These are phyloP conservation scores for Nematopogon swammerdamellus DNA, from an alignment of 2,888 invertebrate species.

Conservation along the genomic window DNA sequence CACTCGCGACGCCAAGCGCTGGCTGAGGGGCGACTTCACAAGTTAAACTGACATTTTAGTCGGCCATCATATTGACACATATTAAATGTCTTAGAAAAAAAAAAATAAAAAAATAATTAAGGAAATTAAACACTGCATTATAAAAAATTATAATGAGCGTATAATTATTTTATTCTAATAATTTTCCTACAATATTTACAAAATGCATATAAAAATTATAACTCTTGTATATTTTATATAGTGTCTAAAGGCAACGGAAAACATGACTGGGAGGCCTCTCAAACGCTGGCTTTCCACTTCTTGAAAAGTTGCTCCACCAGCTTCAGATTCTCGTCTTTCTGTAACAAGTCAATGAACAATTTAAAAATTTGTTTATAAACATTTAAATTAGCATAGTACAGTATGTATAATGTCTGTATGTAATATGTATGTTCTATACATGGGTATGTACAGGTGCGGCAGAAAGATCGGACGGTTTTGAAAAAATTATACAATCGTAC, in stretches of 20 bases:
- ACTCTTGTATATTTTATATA: no score
- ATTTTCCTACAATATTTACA: no score
- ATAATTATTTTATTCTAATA: slow-evolving; percentile 2
- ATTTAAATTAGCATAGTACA: no score
- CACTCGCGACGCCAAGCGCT: slow-evolving; percentile 69
- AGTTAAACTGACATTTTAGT: slow-evolving; percentile 16
- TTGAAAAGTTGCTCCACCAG: slow-evolving; percentile 63
- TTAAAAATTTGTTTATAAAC: no score
- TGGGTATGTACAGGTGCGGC: no score
- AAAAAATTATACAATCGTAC: no score
- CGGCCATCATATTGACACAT: not conserved
- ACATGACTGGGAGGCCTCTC: no score
- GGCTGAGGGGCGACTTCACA: slow-evolving; percentile 64
- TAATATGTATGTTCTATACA: no score
- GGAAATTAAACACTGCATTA: slow-evolving; percentile 1
- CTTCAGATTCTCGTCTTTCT: slow-evolving; percentile 72
- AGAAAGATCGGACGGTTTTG: no score
- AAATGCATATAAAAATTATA: no score
- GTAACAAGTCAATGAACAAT: slow-evolving; percentile 27
- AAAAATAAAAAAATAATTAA: slow-evolving; percentile 15
- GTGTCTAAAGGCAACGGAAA: no score
- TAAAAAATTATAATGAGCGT: slow-evolving; percentile 5
- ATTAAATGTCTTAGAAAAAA: not conserved
- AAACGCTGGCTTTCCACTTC: slow-evolving; percentile 51
- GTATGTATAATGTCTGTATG: no score